Evolutionary conservation across 2,113 vertebrate species (phyloP).

Genomic region (Brachyhypopomus occidentalis): DNA sequence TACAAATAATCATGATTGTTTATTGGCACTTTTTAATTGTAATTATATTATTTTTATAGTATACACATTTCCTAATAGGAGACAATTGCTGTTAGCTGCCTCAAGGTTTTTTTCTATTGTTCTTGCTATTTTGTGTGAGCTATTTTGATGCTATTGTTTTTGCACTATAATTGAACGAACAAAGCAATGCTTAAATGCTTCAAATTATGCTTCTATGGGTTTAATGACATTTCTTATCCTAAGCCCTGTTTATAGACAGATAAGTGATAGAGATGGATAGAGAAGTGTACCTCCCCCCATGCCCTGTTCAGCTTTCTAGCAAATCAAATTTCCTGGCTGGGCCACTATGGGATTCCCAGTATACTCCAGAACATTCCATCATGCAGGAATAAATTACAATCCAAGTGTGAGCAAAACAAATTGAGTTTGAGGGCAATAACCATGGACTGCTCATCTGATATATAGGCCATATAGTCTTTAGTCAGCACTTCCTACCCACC

Average conservation of each 20-base stretch:
- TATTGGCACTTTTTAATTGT: too few relatives aligned
- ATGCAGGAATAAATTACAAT: background rate
- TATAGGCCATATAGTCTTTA: constrained; percentile 8
- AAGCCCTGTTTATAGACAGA: background rate
- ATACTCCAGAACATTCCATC: background rate
- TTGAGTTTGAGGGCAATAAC: constrained; percentile 20
- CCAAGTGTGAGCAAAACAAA: background rate
- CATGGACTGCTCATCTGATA: constrained; percentile 13
- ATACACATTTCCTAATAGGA: background rate
- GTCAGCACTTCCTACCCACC: background rate
- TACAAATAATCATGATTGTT: too few relatives aligned
- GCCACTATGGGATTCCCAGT: background rate
- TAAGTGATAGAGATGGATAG: background rate
- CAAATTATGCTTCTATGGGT: background rate
- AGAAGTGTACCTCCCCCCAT: background rate
- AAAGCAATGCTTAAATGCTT: background rate
- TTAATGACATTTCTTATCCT: background rate
- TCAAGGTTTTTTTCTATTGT: background rate
- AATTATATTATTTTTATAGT: too few relatives aligned
- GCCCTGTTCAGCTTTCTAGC: background rate
- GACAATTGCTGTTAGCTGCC: background rate
- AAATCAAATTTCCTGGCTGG: background rate
- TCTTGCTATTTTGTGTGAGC: background rate
- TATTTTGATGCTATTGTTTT: background rate
- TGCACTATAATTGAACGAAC: background rate